These are phyloP conservation scores for Pluvianellus socialis DNA, from an alignment of 2,113 vertebrate genomes.

Conservation along the genomic window DNA sequence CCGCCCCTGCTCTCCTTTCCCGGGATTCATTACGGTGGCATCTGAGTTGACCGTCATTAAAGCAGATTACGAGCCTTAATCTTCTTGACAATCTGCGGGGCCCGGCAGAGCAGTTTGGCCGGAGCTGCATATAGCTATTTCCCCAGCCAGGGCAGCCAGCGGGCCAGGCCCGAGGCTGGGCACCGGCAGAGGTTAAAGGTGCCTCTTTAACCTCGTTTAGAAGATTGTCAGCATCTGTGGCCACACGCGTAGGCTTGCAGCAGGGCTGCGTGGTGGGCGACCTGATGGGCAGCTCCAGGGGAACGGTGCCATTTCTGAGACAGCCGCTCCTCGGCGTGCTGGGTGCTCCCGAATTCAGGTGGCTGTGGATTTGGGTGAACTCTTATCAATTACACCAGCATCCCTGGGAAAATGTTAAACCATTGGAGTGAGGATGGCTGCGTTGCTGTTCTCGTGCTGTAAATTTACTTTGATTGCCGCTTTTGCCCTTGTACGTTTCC, in stretches of 20 bases:
- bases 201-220: neutral
- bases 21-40: slow-evolving; percentile 75
- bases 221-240: neutral
- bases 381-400: neutral
- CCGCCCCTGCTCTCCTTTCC: neutral
- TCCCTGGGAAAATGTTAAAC: neutral
- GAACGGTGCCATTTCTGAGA: neutral
- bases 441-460: neutral
- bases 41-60: slow-evolving; percentile 81
- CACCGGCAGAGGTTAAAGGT: neutral
- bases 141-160: neutral
- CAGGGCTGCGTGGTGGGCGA: neutral
- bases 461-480: fast-evolving
- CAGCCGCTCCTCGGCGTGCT: neutral
- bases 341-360: neutral
- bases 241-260: neutral
- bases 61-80: slow-evolving; percentile 83
- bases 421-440: neutral
- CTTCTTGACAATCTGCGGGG: slow-evolving; percentile 75
- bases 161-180: neutral
- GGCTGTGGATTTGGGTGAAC: neutral
- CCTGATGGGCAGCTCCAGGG: neutral
- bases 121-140: slow-evolving; percentile 6
- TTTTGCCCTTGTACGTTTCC: neutral
- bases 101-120: slow-evolving; percentile 34